Evolutionary conservation across 2,797 vertebrate species (phyloP), one percentile per base, ranked within the genome.

Genomic region (Phrynocephalus guinanensis): DNA sequence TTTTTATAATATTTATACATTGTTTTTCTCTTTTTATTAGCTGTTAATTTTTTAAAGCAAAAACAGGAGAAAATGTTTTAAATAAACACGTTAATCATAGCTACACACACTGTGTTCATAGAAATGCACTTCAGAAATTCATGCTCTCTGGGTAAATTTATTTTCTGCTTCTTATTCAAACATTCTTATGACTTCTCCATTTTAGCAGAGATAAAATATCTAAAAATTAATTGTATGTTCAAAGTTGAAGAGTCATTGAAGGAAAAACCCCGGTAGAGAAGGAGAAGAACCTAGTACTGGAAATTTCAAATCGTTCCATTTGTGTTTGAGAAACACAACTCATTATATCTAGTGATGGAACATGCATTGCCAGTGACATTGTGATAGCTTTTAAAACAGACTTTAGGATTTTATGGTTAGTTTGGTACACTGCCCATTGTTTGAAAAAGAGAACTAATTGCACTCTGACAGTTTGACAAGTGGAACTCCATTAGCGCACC

Each of bases 271-370:
- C 85, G 3, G 33, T 7, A 0, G 66, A 80, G 87, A 85, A 7
- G 1, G 20, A 18, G 3, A 52, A 3, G 2, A 52, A 1, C 24
- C 86, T 1, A 44, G 38, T 44, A 67, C 7, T 82, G 67, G 6
- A 84, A 89, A 83, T 9, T 72, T 83, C 76, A 80, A 33, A 28
- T 73, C 87, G 81, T 26, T 88, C 81, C 91, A 83, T 44, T 87
- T 87, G 33, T 24, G 38, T 71, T 79, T 63, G 80, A 89, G 38
- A 90, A 84, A 72, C 11, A 3, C 3, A 79, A 33, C n/a, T 44
- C 30, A 50, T 48, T 82, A 88, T 89, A 22, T 50, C 2, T 1
- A 2, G 24, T 85, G 33, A 80, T 15, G 71, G 79, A 89, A 85
- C 52, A 86, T 90, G 3, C 76, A 56, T n/a, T 80, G 38, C 28